These are phyloP conservation scores for Pantelozetes paolii DNA, from an alignment of 2,888 invertebrate species.

Conservation along the genomic window DNA sequence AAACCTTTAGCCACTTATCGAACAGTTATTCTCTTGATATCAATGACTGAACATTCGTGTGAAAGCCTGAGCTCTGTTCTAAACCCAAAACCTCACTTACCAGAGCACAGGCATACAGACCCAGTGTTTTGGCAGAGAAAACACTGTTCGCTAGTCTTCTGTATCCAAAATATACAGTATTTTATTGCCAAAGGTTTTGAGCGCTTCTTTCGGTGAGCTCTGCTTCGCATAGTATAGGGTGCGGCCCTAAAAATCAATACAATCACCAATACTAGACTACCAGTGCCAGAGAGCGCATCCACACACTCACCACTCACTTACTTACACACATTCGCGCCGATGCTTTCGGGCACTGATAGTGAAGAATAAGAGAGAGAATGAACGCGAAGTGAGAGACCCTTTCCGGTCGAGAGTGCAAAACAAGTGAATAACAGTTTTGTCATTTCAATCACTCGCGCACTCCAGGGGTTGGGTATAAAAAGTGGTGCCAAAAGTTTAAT, in stretches of 20 bases:
- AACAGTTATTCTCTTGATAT: slow-evolving; percentile 20
- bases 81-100: background rate
- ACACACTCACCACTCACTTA: background rate
- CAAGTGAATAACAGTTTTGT: background rate
- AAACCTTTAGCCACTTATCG: slow-evolving; percentile 27
- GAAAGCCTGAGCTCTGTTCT: slow-evolving; percentile 9
- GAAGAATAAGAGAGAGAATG: background rate
- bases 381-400: slow-evolving; percentile 21
- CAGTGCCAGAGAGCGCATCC: slow-evolving; percentile 25
- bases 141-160: background rate
- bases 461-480: slow-evolving; percentile 9
- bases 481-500: too few relatives aligned
- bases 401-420: background rate
- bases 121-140: background rate
- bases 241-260: slow-evolving; percentile 33
- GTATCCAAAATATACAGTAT: background rate
- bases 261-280: background rate
- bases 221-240: slow-evolving; percentile 31
- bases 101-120: slow-evolving; percentile 1
- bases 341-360: background rate
- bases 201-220: background rate
- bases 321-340: background rate
- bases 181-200: background rate
- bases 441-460: slow-evolving; percentile 11
- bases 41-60: background rate